Evolutionary conservation across 2,113 vertebrate species (phyloP).

Genomic region (Cyanistes caeruleus): DNA sequence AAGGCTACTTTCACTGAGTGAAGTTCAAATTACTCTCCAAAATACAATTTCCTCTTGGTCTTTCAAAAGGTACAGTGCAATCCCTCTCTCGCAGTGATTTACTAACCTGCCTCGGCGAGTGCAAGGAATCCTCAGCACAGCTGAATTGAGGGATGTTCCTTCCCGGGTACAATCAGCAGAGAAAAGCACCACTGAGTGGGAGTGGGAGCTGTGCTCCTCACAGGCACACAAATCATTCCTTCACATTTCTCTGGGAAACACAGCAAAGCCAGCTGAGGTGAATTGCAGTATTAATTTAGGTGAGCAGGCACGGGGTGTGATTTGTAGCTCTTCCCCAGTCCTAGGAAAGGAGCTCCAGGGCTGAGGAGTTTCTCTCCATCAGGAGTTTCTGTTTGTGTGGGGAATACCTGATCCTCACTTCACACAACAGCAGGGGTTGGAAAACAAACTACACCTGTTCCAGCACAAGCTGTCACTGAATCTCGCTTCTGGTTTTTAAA

Average conservation of each 20-base stretch:
- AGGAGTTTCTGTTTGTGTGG: fast-evolving
- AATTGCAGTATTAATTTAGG: background rate
- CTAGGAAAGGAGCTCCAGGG: background rate
- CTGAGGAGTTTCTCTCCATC: background rate
- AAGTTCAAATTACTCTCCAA: background rate
- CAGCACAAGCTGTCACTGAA: background rate
- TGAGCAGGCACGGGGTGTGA: background rate
- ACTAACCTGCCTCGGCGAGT: fast-evolving
- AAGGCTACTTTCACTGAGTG: background rate
- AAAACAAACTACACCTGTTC: background rate
- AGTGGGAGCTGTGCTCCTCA: background rate
- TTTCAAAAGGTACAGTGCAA: background rate
- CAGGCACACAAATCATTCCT: background rate
- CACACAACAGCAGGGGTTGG: background rate
- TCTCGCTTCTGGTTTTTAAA: background rate
- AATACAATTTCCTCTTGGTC: background rate
- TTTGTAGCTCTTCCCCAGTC: background rate
- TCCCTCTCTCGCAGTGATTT: background rate
- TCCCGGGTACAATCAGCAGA: background rate
- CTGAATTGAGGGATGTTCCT: background rate
- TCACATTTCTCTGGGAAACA: background rate
- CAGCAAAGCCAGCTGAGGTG: background rate
- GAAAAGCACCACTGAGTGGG: background rate
- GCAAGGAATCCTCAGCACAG: background rate
- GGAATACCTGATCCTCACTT: background rate